Base-by-base conservation (phyloP, 2,888 invertebrate species). In the Allacma fusca region DNA sequence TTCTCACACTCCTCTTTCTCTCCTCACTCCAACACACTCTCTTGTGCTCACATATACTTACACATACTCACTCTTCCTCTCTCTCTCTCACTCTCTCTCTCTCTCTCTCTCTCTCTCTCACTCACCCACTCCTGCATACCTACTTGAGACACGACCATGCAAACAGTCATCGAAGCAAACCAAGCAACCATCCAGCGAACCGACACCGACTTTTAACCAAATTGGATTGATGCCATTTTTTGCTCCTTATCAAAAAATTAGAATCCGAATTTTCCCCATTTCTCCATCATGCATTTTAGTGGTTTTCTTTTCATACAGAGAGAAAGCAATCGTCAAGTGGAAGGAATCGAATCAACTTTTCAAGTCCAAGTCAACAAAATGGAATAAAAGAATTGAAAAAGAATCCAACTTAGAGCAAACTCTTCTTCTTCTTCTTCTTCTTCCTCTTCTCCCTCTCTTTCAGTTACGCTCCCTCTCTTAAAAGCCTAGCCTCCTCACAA, bases 211-310 rank as follows among this genome's bases (percentile, higher is more conserved):
- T 81, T 81, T 81, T 81, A 80, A 81, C 79, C 77, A 81, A 81
- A 81, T 81, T 81, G 81, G 81, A 81, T 80, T 78, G 79, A 79
- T 80, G 81, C 81, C 81, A 79, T 80, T 81, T 81, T 81, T 80
- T 80, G 72, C 78, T 81, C 69, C 81, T 80, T 80, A 81, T 80
- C 80, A 81, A 81, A 81, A 80, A 81, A 81, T 81, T 81, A 81
- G 81, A 81, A 81, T 81, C 81, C 75, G 75, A 79, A 79, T 79
- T 78, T 79, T 81, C 78, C 73, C 80, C 77, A 74, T 76, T 77
- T 78, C 77, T 75, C 78, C 73, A 67, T 74, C 78, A 73, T 76
- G 76, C 76, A 76, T 76, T 76, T 76, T 76, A 78, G 78, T 76
- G 78, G 78, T 76, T 76, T 78, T 78, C 78, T 69, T 65, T 75